Base-by-base conservation (phyloP, 2,797 vertebrate species). In the Tapera naevia region DNA sequence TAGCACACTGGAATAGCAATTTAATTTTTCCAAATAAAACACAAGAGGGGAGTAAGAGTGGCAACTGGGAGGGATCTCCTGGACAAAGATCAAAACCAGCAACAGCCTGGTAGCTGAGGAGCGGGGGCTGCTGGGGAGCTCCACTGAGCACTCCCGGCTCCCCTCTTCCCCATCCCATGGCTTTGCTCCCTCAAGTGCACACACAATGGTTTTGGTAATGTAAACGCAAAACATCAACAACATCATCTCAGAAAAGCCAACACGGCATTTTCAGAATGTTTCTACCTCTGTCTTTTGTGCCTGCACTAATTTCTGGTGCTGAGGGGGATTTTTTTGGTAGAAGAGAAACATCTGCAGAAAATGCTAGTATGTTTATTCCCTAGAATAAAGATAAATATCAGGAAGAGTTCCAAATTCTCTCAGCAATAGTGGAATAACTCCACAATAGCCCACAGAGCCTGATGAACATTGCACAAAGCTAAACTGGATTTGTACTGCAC, bases 321-420 rank as follows among this genome's bases (percentile, higher is more conserved):
- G 72, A 17, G 32, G 64, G 85, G 75, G 18, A n/a, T 33, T 35
- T 69, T 60, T 80, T 71, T 0, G 1, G 72, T 41, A 56, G 65
- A 78, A 51, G 72, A 86, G 57, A 50, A 69, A 86, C 89, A 92
- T 93, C 94, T 89, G 93, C 82, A 79, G 88, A 57, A 93, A 92
- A 90, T 9, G 65, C 79, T 0, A 0, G 46, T 4, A 1, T 65
- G 43, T 71, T 91, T 60, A 57, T 67, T 67, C 82, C 65, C 75
- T 13, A 8, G 62, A 84, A 94, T 79, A 69, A 74, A 95, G 80
- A 69, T 82, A 89, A 83, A 92, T 72, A 61, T 61, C 3, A 79
- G 88, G 76, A 81, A 94, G 12, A 73, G 80, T 94, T 83, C 82
- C 80, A 91, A 83, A 57, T n/a, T 71, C 76, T 89, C 82, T 79